phyloP scores from a whole-genome alignment of 2,113 vertebrate species.

The Phaethornis superciliosus region DNA sequence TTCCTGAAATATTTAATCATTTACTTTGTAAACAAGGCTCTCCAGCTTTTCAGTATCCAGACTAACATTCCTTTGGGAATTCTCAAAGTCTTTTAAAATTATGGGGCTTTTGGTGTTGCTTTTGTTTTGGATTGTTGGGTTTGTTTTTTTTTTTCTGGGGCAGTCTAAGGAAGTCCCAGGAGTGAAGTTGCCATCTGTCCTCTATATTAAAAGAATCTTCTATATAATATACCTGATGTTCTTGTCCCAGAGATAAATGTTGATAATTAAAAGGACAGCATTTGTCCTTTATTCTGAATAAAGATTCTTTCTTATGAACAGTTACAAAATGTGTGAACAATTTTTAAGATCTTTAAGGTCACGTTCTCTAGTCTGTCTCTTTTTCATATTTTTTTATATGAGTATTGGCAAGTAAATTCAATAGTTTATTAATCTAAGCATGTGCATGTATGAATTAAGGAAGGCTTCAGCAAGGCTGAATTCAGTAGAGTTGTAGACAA shows the following conservation, averaged over 20 bases:
- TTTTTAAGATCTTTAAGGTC: background rate
- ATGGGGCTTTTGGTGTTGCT: slow-evolving; percentile 15
- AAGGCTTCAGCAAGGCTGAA: background rate
- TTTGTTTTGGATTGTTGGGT: background rate
- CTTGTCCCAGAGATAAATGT: slow-evolving; percentile 82
- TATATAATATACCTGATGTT: slow-evolving; percentile 78
- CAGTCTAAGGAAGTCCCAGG: slow-evolving; percentile 74
- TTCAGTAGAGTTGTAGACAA: background rate
- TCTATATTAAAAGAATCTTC: slow-evolving; percentile 78
- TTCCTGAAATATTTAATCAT: slow-evolving; percentile 32
- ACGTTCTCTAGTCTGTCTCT: background rate
- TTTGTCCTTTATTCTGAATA: slow-evolving; percentile 75
- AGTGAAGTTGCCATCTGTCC: slow-evolving; percentile 81
- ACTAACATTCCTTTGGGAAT: slow-evolving; percentile 59
- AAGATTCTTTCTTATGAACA: slow-evolving; percentile 6
- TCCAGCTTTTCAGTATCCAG: slow-evolving; percentile 45
- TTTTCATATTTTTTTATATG: background rate
- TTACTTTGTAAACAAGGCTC: slow-evolving; percentile 51
- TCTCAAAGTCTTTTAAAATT: slow-evolving; percentile 78
- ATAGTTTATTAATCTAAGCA: background rate
- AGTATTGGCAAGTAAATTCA: background rate
- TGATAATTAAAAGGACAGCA: slow-evolving; percentile 79
- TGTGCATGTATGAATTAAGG: background rate
- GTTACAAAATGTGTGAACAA: background rate
- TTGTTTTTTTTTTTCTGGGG: slow-evolving; percentile 59